Conservation (phyloP, 2,113 vertebrate genomes). For the Chaetodon trifascialis region DNA sequence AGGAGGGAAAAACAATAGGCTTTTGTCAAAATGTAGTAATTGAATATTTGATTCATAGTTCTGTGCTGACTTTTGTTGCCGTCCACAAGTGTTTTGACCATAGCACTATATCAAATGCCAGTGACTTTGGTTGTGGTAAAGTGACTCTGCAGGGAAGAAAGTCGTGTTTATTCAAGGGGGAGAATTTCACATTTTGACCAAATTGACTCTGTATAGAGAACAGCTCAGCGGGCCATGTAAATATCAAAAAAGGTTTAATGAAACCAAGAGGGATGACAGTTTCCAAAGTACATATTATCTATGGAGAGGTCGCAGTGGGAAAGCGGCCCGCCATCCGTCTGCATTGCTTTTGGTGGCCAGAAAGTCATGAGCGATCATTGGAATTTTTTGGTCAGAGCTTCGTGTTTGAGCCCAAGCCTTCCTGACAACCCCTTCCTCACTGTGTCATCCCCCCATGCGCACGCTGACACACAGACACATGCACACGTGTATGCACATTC, state of each 20-base stretch:
- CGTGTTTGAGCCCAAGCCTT: conserved; percentile 68
- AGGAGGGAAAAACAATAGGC: conserved; percentile 19
- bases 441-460: conserved; percentile 62
- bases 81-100: conserved; percentile 71
- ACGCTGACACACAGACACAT: conserved; percentile 39
- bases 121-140: conserved; percentile 88
- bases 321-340: conserved; percentile 67
- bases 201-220: conserved; percentile 73
- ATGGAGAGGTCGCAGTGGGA: conserved; percentile 80
- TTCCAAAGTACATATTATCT: conserved; percentile 85
- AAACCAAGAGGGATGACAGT: conserved; percentile 75
- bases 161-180: conserved; percentile 79
- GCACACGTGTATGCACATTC: conserved; percentile 34
- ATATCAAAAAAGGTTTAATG: conserved; percentile 80
- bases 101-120: conserved; percentile 70
- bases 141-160: conserved; percentile 85
- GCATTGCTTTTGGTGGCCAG: conserved; percentile 75
- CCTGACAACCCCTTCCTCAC: conserved; percentile 75
- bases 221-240: conserved; percentile 74
- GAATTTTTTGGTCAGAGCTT: conserved; percentile 81
- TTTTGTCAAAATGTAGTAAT: conserved; percentile 38
- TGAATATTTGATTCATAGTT: conserved; percentile 48
- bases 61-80: conserved; percentile 51
- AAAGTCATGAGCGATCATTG: conserved; percentile 76
- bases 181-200: conserved; percentile 78